These are phyloP conservation scores for Drosophila serrata DNA, from an alignment of 1,140 invertebrate species.

Conservation along the genomic window DNA sequence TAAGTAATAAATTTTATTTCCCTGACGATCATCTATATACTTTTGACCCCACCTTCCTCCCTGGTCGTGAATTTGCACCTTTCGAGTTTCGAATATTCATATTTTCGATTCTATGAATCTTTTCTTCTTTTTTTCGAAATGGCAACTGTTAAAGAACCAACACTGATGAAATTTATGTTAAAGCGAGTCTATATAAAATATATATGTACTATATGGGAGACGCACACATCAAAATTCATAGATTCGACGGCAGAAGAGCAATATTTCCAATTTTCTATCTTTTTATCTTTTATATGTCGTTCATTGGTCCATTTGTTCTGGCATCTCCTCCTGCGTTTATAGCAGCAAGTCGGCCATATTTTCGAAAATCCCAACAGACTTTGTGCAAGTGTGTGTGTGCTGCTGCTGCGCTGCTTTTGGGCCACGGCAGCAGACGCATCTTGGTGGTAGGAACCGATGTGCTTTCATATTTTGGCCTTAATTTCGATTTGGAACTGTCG, in stretches of 20 bases:
- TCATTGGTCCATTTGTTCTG: constrained; percentile 58
- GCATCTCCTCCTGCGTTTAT: constrained; percentile 53
- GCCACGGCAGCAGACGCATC: constrained; percentile 69
- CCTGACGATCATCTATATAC: constrained; percentile 37
- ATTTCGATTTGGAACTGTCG: constrained; percentile 85
- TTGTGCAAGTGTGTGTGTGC: constrained; percentile 29
- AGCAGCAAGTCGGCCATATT: constrained; percentile 66
- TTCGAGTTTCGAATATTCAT: constrained; percentile 62
- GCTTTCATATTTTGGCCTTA: constrained; percentile 84
- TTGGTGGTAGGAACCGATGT: constrained; percentile 73
- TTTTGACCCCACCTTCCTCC: constrained; percentile 32
- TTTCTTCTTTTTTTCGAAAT: too few relatives aligned
- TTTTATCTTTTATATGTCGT: constrained; percentile 77
- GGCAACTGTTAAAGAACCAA: constrained; percentile 70
- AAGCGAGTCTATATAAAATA: constrained; percentile 27
- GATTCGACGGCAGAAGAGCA: constrained; percentile 44
- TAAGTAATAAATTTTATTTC: constrained; percentile 79
- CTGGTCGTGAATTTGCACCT: constrained; percentile 57
- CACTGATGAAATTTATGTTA: constrained; percentile 39
- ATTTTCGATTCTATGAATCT: constrained; percentile 6
- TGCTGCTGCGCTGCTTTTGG: constrained; percentile 49
- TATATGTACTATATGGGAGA: not conserved
- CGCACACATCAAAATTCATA: constrained; percentile 41
- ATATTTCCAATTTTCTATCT: constrained; percentile 82
- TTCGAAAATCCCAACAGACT: constrained; percentile 57